A percentile compares a stretch with the other conserved stretches of the same genome.
Evolutionary conservation across 2,888 invertebrate genomes (phyloP).

Genomic region (Eupsilia transversa): DNA sequence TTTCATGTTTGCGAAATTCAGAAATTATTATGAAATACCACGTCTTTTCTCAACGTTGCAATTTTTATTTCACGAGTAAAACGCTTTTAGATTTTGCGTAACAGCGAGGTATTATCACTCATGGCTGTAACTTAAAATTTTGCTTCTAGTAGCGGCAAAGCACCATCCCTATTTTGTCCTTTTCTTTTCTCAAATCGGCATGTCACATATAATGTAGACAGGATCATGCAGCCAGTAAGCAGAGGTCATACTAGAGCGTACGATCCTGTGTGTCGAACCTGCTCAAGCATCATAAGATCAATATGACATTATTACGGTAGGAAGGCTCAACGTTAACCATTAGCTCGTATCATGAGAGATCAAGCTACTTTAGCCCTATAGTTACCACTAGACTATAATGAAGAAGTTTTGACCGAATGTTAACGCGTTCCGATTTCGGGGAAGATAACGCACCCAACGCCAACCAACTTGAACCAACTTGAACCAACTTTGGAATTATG

Average conservation of each 20-base stretch:
- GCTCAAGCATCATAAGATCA: background rate
- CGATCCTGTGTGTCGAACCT: background rate
- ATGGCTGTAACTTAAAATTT: too few species aligned
- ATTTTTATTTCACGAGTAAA: too few species aligned
- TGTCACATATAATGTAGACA: background rate
- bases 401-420: constrained; percentile 10
- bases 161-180: background rate
- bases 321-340: background rate
- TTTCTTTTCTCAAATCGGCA: background rate
- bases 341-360: background rate
- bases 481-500: background rate
- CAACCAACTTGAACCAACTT: constrained; percentile 2
- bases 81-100: too few species aligned
- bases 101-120: too few species aligned
- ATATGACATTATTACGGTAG: background rate
- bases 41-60: too few species aligned
- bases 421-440: constrained; percentile 7
- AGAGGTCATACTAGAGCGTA: background rate
- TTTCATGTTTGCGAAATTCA: too few species aligned
- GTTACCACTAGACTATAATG: background rate
- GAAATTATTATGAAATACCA: too few species aligned
- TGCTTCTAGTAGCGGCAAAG: too few species aligned
- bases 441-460: constrained; percentile 1
- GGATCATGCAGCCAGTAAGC: background rate
- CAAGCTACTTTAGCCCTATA: background rate